Evolutionary conservation across 2,888 invertebrate genomes (phyloP).

Genomic region (Drosophila putrida): DNA sequence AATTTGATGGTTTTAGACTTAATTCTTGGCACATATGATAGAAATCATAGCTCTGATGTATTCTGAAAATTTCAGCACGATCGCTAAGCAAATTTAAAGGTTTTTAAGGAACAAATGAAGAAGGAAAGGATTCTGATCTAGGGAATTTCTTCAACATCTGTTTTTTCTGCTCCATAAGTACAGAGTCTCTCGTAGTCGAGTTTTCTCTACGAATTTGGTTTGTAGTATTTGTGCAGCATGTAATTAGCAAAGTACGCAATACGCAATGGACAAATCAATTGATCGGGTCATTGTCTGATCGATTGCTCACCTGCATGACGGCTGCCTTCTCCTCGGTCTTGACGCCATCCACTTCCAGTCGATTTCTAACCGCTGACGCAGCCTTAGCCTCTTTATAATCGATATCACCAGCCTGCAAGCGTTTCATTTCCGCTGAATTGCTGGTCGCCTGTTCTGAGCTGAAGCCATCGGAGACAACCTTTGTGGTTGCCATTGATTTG

Average conservation of each 20-base stretch:
- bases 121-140: too few species aligned
- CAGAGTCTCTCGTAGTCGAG: neutral
- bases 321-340: constrained; percentile 94
- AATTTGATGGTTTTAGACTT: too few species aligned
- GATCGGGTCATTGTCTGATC: neutral
- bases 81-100: neutral
- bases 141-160: too few species aligned
- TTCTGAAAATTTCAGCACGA: neutral
- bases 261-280: neutral
- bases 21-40: too few species aligned
- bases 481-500: constrained; percentile 91
- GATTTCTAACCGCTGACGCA: constrained; percentile 91
- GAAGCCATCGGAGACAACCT: constrained; percentile 93
- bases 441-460: constrained; percentile 91
- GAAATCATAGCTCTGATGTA: too few species aligned
- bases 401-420: constrained; percentile 92
- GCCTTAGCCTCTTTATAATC: constrained; percentile 93
- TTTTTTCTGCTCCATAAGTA: too few species aligned
- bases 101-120: too few species aligned
- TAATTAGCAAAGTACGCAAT: constrained; percentile 37
- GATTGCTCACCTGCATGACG: constrained; percentile 89
- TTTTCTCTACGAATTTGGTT: neutral
- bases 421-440: constrained; percentile 90
- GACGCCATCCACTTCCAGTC: constrained; percentile 93
- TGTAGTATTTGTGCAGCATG: constrained; percentile 12